These are phyloP conservation scores for Prunella himalayana DNA, from an alignment of 2,113 vertebrate species.

Conservation along the genomic window DNA sequence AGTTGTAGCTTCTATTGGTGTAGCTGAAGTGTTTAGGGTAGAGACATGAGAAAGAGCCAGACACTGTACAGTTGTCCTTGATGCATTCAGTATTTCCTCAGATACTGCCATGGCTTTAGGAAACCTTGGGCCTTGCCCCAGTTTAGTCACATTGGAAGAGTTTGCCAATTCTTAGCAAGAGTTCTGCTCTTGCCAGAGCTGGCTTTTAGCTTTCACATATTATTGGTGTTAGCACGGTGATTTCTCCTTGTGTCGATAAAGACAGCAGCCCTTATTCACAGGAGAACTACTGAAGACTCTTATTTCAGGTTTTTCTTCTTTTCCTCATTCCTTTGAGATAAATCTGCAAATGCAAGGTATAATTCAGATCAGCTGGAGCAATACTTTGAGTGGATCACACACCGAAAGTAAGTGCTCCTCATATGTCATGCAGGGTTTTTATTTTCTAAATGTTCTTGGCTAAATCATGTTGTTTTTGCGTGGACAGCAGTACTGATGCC, in stretches of 20 bases:
- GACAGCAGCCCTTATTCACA: neutral
- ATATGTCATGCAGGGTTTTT: neutral
- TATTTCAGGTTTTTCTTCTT: neutral
- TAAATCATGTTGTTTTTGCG: neutral
- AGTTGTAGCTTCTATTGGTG: neutral
- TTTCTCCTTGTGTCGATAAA: neutral
- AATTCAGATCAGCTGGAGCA: constrained; percentile 28
- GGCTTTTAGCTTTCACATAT: neutral
- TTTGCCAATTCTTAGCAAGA: neutral
- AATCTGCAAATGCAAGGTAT: neutral
- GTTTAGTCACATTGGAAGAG: neutral
- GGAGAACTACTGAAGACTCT: neutral
- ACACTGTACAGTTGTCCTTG: neutral
- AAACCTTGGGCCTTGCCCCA: neutral
- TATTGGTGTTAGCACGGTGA: neutral
- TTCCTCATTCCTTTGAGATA: neutral
- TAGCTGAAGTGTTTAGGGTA: neutral
- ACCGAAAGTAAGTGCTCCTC: neutral
- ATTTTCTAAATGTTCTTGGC: neutral
- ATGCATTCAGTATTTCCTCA: neutral
- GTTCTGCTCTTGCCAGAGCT: neutral
- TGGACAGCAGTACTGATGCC: neutral
- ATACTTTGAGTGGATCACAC: neutral
- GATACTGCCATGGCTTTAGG: neutral
- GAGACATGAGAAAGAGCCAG: neutral